Evolutionary conservation across 2,113 vertebrate genomes (phyloP).

Genomic region (Thalassoma bifasciatum): DNA sequence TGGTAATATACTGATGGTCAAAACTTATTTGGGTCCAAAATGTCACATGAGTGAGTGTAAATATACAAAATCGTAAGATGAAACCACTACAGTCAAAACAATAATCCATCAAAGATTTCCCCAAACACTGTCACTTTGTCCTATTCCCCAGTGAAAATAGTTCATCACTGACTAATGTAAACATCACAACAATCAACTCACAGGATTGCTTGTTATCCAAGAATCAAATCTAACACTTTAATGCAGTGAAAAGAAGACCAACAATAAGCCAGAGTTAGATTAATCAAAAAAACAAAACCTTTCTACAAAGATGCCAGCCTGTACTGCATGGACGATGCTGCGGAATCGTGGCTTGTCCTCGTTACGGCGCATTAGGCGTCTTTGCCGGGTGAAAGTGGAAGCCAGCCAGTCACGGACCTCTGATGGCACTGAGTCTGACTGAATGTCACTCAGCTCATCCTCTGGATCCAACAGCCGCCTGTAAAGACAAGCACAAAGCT

Average conservation of each 20-base stretch:
- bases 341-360: constrained; percentile 95
- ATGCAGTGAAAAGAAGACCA: not conserved
- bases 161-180: no score
- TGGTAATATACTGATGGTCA: no score
- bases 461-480: constrained; percentile 91
- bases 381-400: constrained; percentile 94
- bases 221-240: not conserved
- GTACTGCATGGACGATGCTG: constrained; percentile 95
- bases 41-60: no score
- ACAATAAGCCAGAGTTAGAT: not conserved
- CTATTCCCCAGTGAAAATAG: no score
- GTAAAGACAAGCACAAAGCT: not conserved
- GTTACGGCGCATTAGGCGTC: constrained; percentile 87
- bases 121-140: no score
- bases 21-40: no score
- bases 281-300: constrained; percentile 82
- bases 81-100: no score
- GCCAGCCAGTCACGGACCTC: constrained; percentile 98
- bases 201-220: no score
- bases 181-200: not conserved
- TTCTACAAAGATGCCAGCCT: constrained; percentile 98
- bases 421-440: constrained; percentile 92
- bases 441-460: constrained; percentile 94
- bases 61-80: no score
- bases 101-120: no score